Base-by-base conservation (phyloP, 2,113 vertebrate genomes). In the Orycteropus afer region DNA sequence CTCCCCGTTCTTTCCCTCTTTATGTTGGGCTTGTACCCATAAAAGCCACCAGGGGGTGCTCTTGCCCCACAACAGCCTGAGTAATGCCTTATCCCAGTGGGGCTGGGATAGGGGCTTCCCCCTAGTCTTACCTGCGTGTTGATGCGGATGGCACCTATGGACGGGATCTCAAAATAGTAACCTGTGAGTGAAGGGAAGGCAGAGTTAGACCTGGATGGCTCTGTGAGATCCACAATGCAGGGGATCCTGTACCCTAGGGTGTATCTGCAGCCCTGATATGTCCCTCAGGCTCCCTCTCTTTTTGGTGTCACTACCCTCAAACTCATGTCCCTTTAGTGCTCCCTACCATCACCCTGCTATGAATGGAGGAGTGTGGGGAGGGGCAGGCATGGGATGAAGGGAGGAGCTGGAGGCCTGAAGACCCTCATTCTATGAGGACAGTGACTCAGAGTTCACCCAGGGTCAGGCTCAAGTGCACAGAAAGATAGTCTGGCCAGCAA, bases 161-260 rank as follows among this genome's bases (percentile, higher is more conserved):
- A 99, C 89, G 99, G 99, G 90, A 99, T 99, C 98, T 99, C 99
- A n/a, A 99, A 99, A 98, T 99, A 99, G 98, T 99, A 99, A 98
- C 99, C 99, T 99, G 98, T 27, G 95, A 91, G 98, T 95, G 93
- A 96, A 97, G 73, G 88, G 4, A 97, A 96, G 92, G 82, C 53
- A 97, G 69, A 42, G 15, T 51, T 65, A 77, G 92, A 69, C 55
- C 27, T 85, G 86, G 37, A 57, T 71, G 86, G 18, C 17, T 47
- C 63, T 32, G 71, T 6, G 15, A 78, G 86, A 92, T 34, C 40
- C 55, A 29, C 14, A n/a, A n/a, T 34, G 6, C 47, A 3, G 77
- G 29, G 37, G 69, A 6, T 27, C 32, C 77, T 47, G 55, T 29
- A 4, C n/a, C 34, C 8, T 27, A 53, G 61, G 65, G 29, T 79